These are phyloP conservation scores for Ooceraea biroi DNA, from an alignment of 1,140 invertebrate species.

Conservation along the genomic window DNA sequence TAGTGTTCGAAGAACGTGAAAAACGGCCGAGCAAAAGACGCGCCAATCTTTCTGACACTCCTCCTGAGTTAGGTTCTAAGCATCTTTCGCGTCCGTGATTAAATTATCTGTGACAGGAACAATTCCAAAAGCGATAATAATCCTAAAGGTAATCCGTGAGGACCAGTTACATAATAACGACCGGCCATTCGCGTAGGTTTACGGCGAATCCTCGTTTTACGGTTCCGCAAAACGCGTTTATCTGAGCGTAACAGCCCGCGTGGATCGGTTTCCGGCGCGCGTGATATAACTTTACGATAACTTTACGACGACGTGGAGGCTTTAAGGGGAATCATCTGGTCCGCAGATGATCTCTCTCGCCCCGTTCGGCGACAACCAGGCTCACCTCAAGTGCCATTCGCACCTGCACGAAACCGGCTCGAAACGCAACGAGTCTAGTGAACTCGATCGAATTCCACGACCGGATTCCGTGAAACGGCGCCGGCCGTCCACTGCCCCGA, in stretches of 20 bases:
- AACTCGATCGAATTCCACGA: conserved; percentile 83
- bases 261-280: background rate
- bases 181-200: background rate
- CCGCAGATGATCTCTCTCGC: conserved; percentile 23
- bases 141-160: background rate
- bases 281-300: conserved; percentile 73
- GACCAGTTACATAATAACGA: conserved; percentile 11
- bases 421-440: conserved; percentile 74
- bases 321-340: conserved; percentile 33
- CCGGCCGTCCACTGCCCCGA: conserved; percentile 58
- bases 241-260: background rate
- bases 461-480: conserved; percentile 79
- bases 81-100: too few species aligned
- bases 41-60: background rate
- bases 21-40: background rate
- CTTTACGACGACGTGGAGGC: conserved; percentile 54
- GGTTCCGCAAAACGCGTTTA: conserved; percentile 38
- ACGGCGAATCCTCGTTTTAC: background rate
- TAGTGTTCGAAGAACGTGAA: background rate
- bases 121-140: background rate
- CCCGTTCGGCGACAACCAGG: conserved; percentile 23
- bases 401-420: conserved; percentile 80
- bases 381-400: conserved; percentile 60
- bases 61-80: background rate
- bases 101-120: conserved; percentile 15